Evolutionary conservation across 2,888 invertebrate genomes (phyloP), one percentile per base, ranked within the genome.

Genomic region (Scaptomyza polygonia): DNA sequence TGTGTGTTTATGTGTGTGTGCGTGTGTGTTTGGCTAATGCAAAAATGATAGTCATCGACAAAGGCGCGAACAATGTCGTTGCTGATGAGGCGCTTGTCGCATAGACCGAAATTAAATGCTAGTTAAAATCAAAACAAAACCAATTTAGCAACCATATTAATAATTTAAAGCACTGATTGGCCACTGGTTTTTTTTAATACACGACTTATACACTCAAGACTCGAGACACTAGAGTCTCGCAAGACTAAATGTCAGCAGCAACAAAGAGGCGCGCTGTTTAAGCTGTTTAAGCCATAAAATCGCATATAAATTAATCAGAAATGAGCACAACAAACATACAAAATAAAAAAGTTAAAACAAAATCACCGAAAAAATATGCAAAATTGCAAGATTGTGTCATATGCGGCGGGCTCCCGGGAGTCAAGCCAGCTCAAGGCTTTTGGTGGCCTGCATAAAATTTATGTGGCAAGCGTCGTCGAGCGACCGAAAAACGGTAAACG

Each of bases 381-480:
- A 75, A 67, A 57, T 49, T 56, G 39, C 53, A 25, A 52, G 44
- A 62, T 63, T 67, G 67, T 77, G 72, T 67, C 64, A 77, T 53
- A 54, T 49, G 39, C 54, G 9, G 39, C 54, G 9, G 48, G 6
- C 67, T 57, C 45, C 75, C 48, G 36, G 29, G 25, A 30, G 27
- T 42, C 47, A 30, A 30, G 27, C 44, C 47, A 30, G 40, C 74
- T 74, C 74, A 73, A 73, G 81, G 78, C 74, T 72, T 65, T 69
- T 45, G 69, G 61, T 39, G 54, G 54, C 65, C 53, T 40, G 71
- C 80, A 65, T 47, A 67, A 65, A 69, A 73, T 84, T 85, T 85
- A 87, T 85, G 87, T 76, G 66, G 87, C 82, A 83, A 82, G 49
- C n/a, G n/a, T n/a, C 69, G 43, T 43, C 62, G 66, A 61, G 59